Base-by-base conservation (phyloP, 2,888 invertebrate genomes). In the Macrophya annulata region DNA sequence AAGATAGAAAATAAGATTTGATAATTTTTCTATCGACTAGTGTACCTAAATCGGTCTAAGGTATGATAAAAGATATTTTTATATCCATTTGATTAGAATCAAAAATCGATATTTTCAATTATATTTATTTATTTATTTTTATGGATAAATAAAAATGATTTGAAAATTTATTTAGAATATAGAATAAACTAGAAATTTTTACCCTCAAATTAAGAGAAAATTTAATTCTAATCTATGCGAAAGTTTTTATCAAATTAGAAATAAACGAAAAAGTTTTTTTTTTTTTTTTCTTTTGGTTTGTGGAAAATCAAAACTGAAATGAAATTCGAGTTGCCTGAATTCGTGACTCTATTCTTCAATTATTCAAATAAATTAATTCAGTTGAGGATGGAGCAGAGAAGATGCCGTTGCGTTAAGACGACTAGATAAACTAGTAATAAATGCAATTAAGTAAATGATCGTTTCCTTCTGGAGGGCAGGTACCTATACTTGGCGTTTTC, bases 401-500 rank as follows among this genome's bases (percentile, higher is more conserved):
- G 62, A 62, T 74, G 25, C 43, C 15, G 15, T 74, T 21, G 17
- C 17, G 25, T 12, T 12, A 10, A 48, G 45, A 12, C 43, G 45
- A 45, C 43, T 74, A 21, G 74, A 45, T 43, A 45, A 74, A 74
- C 74, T 45, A 74, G 74, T 45, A 45, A 43, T 45, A 45, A 74
- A 74, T 31, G 74, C 74, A 37, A 68, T 68, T 68, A 37, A 37
- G 37, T 68, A 68, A 68, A 68, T 17, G 68, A 68, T 68, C 68
- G 37, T 15, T 37, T 15, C 68, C 68, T 17, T 6, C 37, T 17
- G 37, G 21, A 12, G 17, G 15, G 37, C 37, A n/a, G n/a, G 55
- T n/a, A n/a, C 17, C n/a, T 55, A 55, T n/a, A 68, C 31, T 68
- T 17, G 68, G 17, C 68, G 17, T 4, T 8, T 68, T 68, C 68